Conservation (phyloP, 2,888 invertebrate species). For the Meta bourneti region DNA sequence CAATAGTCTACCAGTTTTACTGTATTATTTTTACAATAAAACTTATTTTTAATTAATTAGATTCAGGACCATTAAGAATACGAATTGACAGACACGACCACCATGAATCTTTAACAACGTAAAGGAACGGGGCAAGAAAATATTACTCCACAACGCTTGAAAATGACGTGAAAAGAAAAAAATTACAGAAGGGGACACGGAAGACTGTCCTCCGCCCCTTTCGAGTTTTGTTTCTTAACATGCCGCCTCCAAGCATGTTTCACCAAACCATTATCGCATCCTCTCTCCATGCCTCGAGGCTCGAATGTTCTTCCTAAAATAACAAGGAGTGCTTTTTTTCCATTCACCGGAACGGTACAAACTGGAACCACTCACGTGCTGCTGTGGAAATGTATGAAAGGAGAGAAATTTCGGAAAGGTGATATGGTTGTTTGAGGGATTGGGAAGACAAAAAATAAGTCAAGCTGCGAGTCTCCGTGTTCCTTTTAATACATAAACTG, state of each 20-base stretch:
- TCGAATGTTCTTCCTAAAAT: slow-evolving; percentile 1
- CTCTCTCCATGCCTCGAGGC: slow-evolving; percentile 8
- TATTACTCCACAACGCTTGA: too few species aligned
- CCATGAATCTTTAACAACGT: too few species aligned
- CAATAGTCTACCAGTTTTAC: too few species aligned
- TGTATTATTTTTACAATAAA: too few species aligned
- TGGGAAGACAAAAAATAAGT: slow-evolving; percentile 9
- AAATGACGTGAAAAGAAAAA: background rate
- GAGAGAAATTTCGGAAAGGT: slow-evolving; percentile 12
- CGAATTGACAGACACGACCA: too few species aligned
- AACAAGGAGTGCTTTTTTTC: slow-evolving; percentile 23
- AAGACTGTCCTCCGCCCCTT: background rate
- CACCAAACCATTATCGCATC: slow-evolving; percentile 38
- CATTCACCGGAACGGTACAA: background rate
- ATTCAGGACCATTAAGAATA: too few species aligned
- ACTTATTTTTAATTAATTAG: too few species aligned
- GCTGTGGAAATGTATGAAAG: background rate
- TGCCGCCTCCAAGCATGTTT: slow-evolving; percentile 1
- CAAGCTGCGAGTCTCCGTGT: background rate
- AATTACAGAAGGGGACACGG: background rate
- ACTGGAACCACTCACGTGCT: slow-evolving; percentile 10
- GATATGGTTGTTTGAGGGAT: slow-evolving; percentile 20
- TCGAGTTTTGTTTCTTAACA: slow-evolving; percentile 28
- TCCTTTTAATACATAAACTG: background rate
- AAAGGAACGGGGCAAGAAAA: too few species aligned